These are phyloP conservation scores for Temnothorax longispinosus DNA, from an alignment of 1,140 invertebrate genomes.

Conservation along the genomic window DNA sequence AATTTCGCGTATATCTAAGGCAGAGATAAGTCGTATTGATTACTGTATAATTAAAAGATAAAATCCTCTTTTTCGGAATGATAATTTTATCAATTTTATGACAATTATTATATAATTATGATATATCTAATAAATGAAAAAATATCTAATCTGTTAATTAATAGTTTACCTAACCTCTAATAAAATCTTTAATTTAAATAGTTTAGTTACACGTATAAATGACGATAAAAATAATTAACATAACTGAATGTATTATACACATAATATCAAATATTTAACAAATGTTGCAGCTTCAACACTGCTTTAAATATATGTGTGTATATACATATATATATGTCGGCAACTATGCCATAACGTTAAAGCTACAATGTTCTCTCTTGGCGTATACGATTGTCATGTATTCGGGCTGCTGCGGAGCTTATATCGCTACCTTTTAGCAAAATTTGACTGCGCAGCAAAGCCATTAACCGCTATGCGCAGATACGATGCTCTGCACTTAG, in stretches of 20 bases:
- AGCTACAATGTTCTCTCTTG: slow-evolving; percentile 25
- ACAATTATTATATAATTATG: background rate
- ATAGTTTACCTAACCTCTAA: background rate
- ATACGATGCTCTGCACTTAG: slow-evolving; percentile 36
- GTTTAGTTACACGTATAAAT: too few species aligned
- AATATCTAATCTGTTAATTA: background rate
- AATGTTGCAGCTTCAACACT: background rate
- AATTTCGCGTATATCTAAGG: background rate
- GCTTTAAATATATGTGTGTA: background rate
- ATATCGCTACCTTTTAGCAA: slow-evolving; percentile 48
- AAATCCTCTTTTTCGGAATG: background rate
- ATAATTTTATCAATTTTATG: background rate
- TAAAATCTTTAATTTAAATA: too few species aligned
- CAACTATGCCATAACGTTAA: background rate
- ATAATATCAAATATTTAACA: background rate
- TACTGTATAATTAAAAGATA: background rate
- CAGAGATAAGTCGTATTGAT: background rate
- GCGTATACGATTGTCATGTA: background rate
- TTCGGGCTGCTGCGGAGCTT: slow-evolving; percentile 13
- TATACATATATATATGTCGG: background rate
- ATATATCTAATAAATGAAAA: background rate
- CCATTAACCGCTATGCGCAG: slow-evolving; percentile 35
- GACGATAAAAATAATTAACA: background rate
- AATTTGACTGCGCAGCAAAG: slow-evolving; percentile 50
- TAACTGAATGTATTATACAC: background rate